phyloP scores from a whole-genome alignment of 2,888 invertebrate species.

The Embidobia sp. region DNA sequence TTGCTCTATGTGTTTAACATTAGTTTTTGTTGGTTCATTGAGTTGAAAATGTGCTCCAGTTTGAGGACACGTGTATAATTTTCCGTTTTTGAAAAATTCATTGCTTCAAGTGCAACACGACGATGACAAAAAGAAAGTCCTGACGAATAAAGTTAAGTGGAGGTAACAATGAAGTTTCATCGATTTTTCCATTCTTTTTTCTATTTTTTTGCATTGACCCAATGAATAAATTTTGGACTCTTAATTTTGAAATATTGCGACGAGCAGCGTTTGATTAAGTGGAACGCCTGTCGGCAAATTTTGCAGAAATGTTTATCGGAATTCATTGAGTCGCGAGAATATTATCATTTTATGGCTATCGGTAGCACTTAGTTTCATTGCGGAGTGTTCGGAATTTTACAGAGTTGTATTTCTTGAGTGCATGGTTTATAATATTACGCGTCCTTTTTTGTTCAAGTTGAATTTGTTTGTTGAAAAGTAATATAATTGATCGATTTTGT shows the following conservation, averaged over 20 bases:
- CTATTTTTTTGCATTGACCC: slow-evolving; percentile 8
- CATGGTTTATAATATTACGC: no score
- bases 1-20: neutral
- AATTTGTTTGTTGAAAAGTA: no score
- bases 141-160: slow-evolving; percentile 37
- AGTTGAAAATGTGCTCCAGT: slow-evolving; percentile 10
- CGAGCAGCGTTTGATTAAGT: slow-evolving; percentile 15
- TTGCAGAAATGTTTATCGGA: slow-evolving; percentile 4
- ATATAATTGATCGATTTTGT: no score
- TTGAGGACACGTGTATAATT: slow-evolving; percentile 18
- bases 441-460: no score
- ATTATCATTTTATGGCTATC: slow-evolving; percentile 19
- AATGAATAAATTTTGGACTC: slow-evolving; percentile 38
- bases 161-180: slow-evolving; percentile 12
- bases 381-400: neutral
- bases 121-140: slow-evolving; percentile 30
- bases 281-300: neutral
- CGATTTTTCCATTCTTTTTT: neutral
- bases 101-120: slow-evolving; percentile 21
- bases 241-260: slow-evolving; percentile 21
- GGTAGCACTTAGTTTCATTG: slow-evolving; percentile 6
- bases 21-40: neutral
- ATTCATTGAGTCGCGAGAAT: slow-evolving; percentile 10
- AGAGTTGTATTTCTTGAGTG: neutral
- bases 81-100: slow-evolving; percentile 28